A percentile compares a stretch with the other conserved stretches of the same genome.
Conservation (phyloP, 2,888 invertebrate species). For the Hemithea aestivaria region DNA sequence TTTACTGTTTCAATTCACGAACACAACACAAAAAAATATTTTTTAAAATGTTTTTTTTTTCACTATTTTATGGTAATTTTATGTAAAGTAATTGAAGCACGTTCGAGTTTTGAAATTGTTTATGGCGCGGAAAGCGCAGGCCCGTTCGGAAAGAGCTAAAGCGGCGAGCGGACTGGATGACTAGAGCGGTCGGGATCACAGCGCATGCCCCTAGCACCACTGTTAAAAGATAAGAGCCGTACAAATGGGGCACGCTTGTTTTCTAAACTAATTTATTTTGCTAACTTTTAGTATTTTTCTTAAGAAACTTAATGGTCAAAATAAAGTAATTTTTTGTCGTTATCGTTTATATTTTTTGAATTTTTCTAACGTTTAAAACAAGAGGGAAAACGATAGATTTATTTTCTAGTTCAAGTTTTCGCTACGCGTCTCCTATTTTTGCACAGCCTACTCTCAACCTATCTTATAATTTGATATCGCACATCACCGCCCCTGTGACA, state of each 20-base stretch:
- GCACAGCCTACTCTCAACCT: too few species aligned
- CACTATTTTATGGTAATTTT: constrained; percentile 27
- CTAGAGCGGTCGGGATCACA: constrained; percentile 33
- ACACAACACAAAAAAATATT: constrained; percentile 28
- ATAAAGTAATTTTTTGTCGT: too few species aligned
- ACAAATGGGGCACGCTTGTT: too few species aligned
- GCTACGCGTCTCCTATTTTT: too few species aligned
- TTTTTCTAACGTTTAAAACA: too few species aligned
- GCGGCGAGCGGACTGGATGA: constrained; percentile 64
- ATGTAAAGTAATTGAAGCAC: constrained; percentile 37
- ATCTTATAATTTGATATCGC: constrained; percentile 75
- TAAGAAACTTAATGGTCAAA: too few species aligned
- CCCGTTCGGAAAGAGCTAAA: constrained; percentile 52
- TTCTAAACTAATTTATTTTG: too few species aligned
- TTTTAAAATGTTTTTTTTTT: constrained; percentile 16
- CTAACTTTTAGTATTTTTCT: too few species aligned
- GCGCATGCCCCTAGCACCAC: constrained; percentile 67
- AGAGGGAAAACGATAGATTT: too few species aligned
- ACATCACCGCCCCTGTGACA: constrained; percentile 71
- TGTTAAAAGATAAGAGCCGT: too few species aligned
- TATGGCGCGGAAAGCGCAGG: constrained; percentile 46
- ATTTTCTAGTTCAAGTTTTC: too few species aligned
- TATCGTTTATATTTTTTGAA: too few species aligned
- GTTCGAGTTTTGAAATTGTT: constrained; percentile 48
- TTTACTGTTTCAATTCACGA: constrained; percentile 31